Evolutionary conservation across 2,888 invertebrate species (phyloP), one percentile per base, ranked within the genome.

Genomic region (Spilosoma lubricipeda): DNA sequence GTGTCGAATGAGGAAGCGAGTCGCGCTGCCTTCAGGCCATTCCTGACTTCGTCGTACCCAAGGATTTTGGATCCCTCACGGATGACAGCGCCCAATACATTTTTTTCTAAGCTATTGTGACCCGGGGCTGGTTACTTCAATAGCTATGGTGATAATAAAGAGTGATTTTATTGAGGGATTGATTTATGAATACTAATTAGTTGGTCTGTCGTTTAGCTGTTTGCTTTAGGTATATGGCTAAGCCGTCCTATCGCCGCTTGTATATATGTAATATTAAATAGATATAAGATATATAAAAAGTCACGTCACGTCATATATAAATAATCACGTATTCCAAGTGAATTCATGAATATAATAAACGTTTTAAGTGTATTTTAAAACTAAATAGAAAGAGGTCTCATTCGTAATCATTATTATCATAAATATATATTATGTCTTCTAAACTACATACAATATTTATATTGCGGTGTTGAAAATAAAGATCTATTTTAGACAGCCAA

Each of bases 51-150:
- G 0, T 81, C 93, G 0, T 95, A 95, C 80, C 94, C 95, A 2
- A 83, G 95, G 23, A 92, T 95, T 52, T 82, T 95, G 82, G 94
- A 95, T 64, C 92, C 94, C 0, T 80, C 93, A 0, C 85, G 94
- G n/a, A 92, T 95, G 88, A 92, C 94, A 0, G 90, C 94, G 0
- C 95, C 95, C 0, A 93, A 91, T 73, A 90, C 91, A 9, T 95
- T 95, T 83, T 95, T 95, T 78, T 95, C 95, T 0, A 95, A 95
- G 80, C 87, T 95, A 0, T 95, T 95, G 95, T 95, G 95, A 95
- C 95, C 95, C 86, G 89, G 88, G 80, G 87, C 87, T 56, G 79
- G 86, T 3, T 94, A 92, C 77, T 94, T 93, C 81, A 92, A 90
- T 77, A 86, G 84, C 74, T 93, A 90, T 75, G 90, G 90, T 56